phyloP scores from a whole-genome alignment of 2,888 invertebrate species.

The Drosophila testacea region DNA sequence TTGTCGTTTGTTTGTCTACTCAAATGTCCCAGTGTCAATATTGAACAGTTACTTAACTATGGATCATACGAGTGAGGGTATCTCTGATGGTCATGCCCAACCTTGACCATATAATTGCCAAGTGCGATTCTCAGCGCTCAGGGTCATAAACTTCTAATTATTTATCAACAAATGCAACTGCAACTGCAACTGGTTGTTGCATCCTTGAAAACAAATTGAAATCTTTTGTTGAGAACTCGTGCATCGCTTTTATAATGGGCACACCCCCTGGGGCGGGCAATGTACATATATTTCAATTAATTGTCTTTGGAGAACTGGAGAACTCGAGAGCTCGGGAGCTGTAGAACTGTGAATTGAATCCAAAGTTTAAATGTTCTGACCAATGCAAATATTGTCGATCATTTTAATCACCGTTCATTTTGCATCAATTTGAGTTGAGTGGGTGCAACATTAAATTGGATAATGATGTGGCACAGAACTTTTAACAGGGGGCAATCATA shows the following conservation, averaged over 20 bases:
- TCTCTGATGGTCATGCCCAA: slow-evolving; percentile 49
- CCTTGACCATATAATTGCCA: slow-evolving; percentile 76
- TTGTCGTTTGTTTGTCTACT: slow-evolving; percentile 64
- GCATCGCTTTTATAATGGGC: slow-evolving; percentile 55
- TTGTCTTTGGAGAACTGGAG: slow-evolving; percentile 16
- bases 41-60: slow-evolving; percentile 48
- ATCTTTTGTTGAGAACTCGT: slow-evolving; percentile 64
- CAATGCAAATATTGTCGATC: slow-evolving; percentile 58
- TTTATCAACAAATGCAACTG: slow-evolving; percentile 32
- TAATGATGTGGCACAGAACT: slow-evolving; percentile 41
- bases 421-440: slow-evolving; percentile 56
- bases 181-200: slow-evolving; percentile 43
- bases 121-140: slow-evolving; percentile 43
- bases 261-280: slow-evolving; percentile 61
- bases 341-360: slow-evolving; percentile 23
- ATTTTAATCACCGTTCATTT: slow-evolving; percentile 63
- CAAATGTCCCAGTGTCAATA: slow-evolving; percentile 68
- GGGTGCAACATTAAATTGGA: slow-evolving; percentile 57
- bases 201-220: slow-evolving; percentile 71
- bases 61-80: slow-evolving; percentile 12
- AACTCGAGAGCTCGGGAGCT: background rate
- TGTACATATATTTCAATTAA: slow-evolving; percentile 26
- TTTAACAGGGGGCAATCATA: slow-evolving; percentile 45
- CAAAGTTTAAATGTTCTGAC: slow-evolving; percentile 65
- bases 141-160: slow-evolving; percentile 62